A percentile compares a stretch with the other conserved stretches of the same genome.
phyloP scores from a whole-genome alignment of 2,797 vertebrate species.

The Podargus strigoides region DNA sequence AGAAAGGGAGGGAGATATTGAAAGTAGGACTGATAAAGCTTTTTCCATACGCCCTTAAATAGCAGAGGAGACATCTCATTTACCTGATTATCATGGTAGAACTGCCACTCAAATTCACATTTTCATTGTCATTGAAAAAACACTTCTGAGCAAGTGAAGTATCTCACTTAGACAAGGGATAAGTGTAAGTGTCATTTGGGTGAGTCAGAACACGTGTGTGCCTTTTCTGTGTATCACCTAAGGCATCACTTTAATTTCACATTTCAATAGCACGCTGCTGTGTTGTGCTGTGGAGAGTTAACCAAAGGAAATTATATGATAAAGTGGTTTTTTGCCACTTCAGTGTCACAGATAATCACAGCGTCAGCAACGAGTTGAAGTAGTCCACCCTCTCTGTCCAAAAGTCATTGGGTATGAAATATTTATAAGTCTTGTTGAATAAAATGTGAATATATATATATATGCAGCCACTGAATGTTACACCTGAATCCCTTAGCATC shows the following conservation, averaged over 20 bases:
- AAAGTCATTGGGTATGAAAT: not conserved
- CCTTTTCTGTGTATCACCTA: not conserved
- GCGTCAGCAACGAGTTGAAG: not conserved
- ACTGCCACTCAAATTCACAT: not conserved
- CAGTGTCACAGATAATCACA: not conserved
- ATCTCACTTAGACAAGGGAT: not conserved
- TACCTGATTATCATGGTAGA: rapidly evolving
- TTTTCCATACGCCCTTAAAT: not conserved
- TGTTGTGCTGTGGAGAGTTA: not conserved
- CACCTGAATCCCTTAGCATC: not conserved
- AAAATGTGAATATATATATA: not conserved
- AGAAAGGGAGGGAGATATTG: not conserved
- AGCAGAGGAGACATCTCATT: not conserved
- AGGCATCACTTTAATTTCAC: not conserved
- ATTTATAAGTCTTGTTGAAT: not conserved
- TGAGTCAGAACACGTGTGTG: not conserved
- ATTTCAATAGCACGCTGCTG: not conserved
- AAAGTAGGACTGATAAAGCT: not conserved
- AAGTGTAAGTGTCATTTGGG: not conserved
- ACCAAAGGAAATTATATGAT: not conserved
- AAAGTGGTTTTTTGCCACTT: not conserved
- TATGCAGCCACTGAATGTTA: not conserved
- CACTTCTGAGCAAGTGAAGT: not conserved
- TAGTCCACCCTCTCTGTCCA: not conserved
- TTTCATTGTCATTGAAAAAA: not conserved